Conservation (phyloP, 2,888 invertebrate species). For the Cacoxenus indagator region DNA sequence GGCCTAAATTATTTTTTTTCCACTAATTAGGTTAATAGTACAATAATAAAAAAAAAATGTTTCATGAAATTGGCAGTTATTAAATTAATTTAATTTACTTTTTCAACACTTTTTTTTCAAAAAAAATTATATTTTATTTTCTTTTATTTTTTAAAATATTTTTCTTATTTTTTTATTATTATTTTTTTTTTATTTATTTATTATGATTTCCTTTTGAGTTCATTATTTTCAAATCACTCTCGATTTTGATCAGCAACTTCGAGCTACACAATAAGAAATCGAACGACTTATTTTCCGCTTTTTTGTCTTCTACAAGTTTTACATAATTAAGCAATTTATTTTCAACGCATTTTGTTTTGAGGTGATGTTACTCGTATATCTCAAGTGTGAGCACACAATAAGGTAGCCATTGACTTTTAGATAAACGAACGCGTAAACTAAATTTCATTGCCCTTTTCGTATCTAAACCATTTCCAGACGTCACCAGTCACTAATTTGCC, state of each 20-base stretch:
- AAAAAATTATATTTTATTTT: background rate
- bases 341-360: constrained; percentile 39
- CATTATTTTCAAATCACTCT: background rate
- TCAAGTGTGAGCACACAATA: constrained; percentile 17
- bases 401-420: background rate
- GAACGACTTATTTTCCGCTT: background rate
- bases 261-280: background rate
- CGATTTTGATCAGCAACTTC: background rate
- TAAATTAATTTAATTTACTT: background rate
- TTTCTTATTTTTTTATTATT: background rate
- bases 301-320: constrained; percentile 26
- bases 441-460: background rate
- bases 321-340: constrained; percentile 56
- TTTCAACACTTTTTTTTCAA: background rate
- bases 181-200: background rate
- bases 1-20: background rate
- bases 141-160: no score
- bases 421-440: background rate
- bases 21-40: background rate
- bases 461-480: background rate
- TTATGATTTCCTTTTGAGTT: background rate
- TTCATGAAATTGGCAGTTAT: background rate
- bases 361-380: background rate
- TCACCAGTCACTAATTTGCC: background rate
- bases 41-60: background rate